A percentile compares a stretch with the other conserved stretches of the same genome.
These are phyloP conservation scores for Urocolius indicus DNA, from an alignment of 2,113 vertebrate genomes.

Conservation along the genomic window DNA sequence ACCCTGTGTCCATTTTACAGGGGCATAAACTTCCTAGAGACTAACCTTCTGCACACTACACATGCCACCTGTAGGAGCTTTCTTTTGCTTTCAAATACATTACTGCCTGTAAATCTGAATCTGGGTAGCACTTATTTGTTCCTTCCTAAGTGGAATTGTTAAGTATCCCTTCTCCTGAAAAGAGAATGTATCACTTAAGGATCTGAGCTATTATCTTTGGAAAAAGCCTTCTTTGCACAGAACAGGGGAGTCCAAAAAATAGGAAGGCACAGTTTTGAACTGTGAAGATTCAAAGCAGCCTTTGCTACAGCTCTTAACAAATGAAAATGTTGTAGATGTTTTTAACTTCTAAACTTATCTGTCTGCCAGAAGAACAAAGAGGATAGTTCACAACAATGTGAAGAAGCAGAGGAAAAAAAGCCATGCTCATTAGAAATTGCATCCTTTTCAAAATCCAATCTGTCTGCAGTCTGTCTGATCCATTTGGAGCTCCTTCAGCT, in stretches of 20 bases:
- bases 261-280: neutral
- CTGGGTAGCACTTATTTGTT: neutral
- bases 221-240: neutral
- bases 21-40: neutral
- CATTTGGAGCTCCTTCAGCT: neutral
- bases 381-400: neutral
- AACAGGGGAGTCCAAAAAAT: neutral
- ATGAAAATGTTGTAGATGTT: no score
- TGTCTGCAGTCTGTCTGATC: neutral
- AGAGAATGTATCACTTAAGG: neutral
- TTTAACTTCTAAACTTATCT: neutral
- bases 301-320: neutral
- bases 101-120: neutral
- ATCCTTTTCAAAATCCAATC: slow-evolving; percentile 4
- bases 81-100: neutral
- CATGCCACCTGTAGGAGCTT: neutral
- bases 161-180: neutral
- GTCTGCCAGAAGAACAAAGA: slow-evolving; percentile 42
- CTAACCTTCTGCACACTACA: neutral
- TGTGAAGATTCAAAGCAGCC: neutral
- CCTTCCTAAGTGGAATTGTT: neutral
- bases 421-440: slow-evolving; percentile 17
- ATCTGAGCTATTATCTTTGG: neutral
- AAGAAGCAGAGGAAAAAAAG: neutral
- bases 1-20: neutral